Base-by-base conservation (phyloP, 2,113 vertebrate species). In the Beaufortia kweichowensis region DNA sequence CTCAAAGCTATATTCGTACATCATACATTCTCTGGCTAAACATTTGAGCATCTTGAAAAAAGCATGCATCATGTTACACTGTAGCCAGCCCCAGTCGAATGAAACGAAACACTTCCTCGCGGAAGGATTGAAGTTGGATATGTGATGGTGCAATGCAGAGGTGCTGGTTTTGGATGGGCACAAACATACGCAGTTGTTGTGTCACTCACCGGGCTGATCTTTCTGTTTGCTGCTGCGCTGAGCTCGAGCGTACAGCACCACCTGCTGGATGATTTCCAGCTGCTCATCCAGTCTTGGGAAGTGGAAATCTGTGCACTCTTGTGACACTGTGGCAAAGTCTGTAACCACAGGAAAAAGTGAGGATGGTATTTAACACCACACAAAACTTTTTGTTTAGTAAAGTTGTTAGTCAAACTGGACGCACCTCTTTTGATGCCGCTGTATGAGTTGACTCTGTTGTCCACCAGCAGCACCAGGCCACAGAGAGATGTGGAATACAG, bases 301-400 rank as follows among this genome's bases (percentile, higher is more conserved):
- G 86, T 99, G 97, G 88, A 99, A 98, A 82, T 99, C 90, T 85
- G 97, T 98, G 78, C 97, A 98, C 85, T 98, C 96, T 85, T 96
- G 95, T 53, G 94, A 95, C 84, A 98, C 94, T 0, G 95, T 98
- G 79, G 96, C 94, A 88, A 99, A 99, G 87, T 98, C 96, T 98
- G 88, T 0, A 77, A 35, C 4, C n/a, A 68, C 55, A 56, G 6
- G 2, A 50, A 21, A 4, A 66, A 19, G 31, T 6, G 71, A 12
- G 68, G 53, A 78, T 57, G 10, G 56, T 21, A 19, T 9, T 33
- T 26, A 29, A 61, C 3, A 14, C 21, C 3, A 50, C 17, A 19
- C 5, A 50, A 53, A 53, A 53, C n/a, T n/a, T n/a, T n/a, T n/a
- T n/a, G n/a, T n/a, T n/a, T n/a, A n/a, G n/a, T n/a, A n/a, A n/a